These are phyloP conservation scores for Cheilosia scutellata DNA, from an alignment of 2,888 invertebrate species.

Conservation along the genomic window DNA sequence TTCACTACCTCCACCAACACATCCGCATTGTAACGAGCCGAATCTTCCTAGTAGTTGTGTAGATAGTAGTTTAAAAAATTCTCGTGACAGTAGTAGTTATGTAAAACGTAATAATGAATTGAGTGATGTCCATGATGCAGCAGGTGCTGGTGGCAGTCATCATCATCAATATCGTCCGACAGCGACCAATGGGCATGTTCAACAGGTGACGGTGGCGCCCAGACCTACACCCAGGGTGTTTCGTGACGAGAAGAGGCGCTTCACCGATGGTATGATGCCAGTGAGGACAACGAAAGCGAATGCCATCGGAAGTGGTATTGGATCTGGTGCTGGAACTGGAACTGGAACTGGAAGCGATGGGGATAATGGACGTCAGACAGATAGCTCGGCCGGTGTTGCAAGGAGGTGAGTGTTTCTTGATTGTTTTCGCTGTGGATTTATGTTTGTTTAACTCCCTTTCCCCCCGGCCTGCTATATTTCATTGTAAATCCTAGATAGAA, in stretches of 20 bases:
- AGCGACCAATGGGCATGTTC: constrained; percentile 72
- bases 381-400: constrained; percentile 73
- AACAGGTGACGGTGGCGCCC: constrained; percentile 55
- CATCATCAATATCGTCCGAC: constrained; percentile 53
- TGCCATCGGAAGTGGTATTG: constrained; percentile 39
- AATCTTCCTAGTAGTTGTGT: constrained; percentile 73
- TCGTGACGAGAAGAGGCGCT: constrained; percentile 77
- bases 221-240: constrained; percentile 71
- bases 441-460: constrained; percentile 3
- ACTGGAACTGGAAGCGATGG: constrained; percentile 68
- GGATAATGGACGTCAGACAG: constrained; percentile 71
- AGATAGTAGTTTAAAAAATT: constrained; percentile 75
- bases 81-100: constrained; percentile 74
- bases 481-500: constrained; percentile 25
- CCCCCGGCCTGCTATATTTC: constrained; percentile 34
- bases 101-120: constrained; percentile 68
- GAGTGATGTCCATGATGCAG: constrained; percentile 55
- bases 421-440: neutral
- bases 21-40: constrained; percentile 66
- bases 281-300: constrained; percentile 61
- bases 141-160: constrained; percentile 62
- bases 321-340: constrained; percentile 60
- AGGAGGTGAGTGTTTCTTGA: constrained; percentile 57
- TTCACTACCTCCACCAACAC: constrained; percentile 10
- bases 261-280: constrained; percentile 76